phyloP scores from a whole-genome alignment of 2,888 invertebrate species.

The Nomada ferruginata region DNA sequence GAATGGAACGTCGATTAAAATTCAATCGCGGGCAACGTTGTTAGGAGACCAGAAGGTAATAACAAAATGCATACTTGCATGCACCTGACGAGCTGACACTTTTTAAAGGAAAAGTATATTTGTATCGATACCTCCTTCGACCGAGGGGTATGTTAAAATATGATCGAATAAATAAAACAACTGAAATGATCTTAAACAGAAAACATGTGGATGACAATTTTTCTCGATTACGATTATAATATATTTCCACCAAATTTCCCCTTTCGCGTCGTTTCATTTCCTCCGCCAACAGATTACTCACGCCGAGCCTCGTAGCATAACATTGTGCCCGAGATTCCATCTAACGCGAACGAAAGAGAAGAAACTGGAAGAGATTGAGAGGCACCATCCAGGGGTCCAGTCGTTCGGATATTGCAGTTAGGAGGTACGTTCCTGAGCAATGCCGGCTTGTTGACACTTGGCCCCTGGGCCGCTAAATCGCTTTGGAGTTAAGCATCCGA shows the following conservation, averaged over 20 bases:
- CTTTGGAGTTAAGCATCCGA: constrained; percentile 78
- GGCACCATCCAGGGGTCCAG: constrained; percentile 43
- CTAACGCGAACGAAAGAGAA: neutral
- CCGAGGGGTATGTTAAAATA: too few relatives aligned
- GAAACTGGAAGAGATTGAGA: constrained; percentile 4
- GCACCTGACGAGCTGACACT: too few relatives aligned
- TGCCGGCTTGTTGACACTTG: constrained; percentile 82
- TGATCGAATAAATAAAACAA: too few relatives aligned
- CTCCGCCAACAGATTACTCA: neutral
- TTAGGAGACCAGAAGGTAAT: neutral
- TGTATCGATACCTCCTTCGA: too few relatives aligned
- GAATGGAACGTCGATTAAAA: constrained; percentile 13
- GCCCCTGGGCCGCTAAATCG: constrained; percentile 81
- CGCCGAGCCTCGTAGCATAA: neutral
- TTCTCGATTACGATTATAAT: too few relatives aligned
- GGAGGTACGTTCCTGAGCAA: constrained; percentile 72
- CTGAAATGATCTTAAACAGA: too few relatives aligned
- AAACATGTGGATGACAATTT: too few relatives aligned
- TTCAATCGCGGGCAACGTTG: neutral
- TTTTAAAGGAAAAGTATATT: too few relatives aligned
- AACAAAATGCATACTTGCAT: too few relatives aligned
- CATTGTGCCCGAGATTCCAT: neutral
- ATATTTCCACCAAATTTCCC: too few relatives aligned
- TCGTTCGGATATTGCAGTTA: constrained; percentile 57
- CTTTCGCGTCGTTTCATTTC: too few relatives aligned